Base-by-base conservation (phyloP, 2,113 vertebrate species). In the Solea solea region DNA sequence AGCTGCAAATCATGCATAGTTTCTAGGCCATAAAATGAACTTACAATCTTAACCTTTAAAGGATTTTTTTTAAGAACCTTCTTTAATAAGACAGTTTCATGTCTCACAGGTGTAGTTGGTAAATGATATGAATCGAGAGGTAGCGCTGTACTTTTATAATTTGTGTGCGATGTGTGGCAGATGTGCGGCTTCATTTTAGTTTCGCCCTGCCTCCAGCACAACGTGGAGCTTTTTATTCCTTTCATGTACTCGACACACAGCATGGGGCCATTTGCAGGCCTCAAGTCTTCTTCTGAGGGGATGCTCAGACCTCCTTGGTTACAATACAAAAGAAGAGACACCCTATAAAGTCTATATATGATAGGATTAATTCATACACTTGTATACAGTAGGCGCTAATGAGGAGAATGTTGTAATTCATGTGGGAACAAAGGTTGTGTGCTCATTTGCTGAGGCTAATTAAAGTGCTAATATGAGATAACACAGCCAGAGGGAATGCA, bases 171-270 rank as follows among this genome's bases (percentile, higher is more conserved):
- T n/a, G n/a, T n/a, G n/a, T n/a, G n/a, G 60, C 88, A 78, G 77
- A 72, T 83, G 83, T 67, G 75, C 51, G 39, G 69, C 74, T 74
- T 77, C 11, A 73, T 76, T 81, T 84, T 48, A 60, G 14, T 58
- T 42, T 62, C 16, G 69, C 55, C 40, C 60, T 21, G 76, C 81
- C 80, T 77, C 86, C 63, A 78, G 87, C 80, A 69, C 71, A 81
- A 77, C 74, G 68, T 80, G 50, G 72, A 81, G 77, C 74, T 85
- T 78, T 79, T 75, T 67, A 80, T 86, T 86, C 81, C 82, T 86
- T 86, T 86, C 86, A 81, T 82, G 84, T 85, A 64, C 69, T 72
- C 66, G 12, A 41, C 64, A 69, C 74, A 48, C 84, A 86, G 81
- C 78, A 52, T 74, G 80, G 42, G 27, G 78, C 82, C 68, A 67